phyloP scores from a whole-genome alignment of 2,888 invertebrate species.

The Drosophila setosimentum region DNA sequence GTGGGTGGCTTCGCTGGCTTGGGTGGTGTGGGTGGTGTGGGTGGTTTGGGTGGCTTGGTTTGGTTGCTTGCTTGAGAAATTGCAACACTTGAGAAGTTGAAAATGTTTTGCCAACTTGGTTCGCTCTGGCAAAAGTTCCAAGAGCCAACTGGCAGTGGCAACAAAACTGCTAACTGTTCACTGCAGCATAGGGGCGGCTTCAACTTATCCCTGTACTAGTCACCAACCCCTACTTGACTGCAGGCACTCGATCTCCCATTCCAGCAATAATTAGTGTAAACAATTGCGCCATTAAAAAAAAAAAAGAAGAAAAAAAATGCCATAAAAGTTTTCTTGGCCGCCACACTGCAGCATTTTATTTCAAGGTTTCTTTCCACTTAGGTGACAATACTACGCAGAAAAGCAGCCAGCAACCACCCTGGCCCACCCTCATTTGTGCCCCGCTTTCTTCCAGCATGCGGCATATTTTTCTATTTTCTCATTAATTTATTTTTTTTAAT shows the following conservation, averaged over 20 bases:
- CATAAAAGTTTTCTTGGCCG: conserved; percentile 52
- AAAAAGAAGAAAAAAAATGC: not conserved
- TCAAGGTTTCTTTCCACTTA: conserved; percentile 53
- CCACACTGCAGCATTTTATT: conserved; percentile 63
- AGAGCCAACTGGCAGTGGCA: conserved; percentile 40
- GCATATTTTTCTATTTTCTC: conserved; percentile 45
- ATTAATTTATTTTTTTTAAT: not conserved
- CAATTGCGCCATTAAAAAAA: conserved; percentile 66
- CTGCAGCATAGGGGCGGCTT: conserved; percentile 23
- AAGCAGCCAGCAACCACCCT: not conserved
- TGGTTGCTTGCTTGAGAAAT: conserved; percentile 58
- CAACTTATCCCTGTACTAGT: not conserved
- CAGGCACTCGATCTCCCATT: conserved; percentile 21
- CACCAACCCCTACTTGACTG: not conserved
- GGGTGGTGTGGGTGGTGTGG: conserved; percentile 9
- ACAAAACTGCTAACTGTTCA: conserved; percentile 27
- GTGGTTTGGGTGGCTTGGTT: not conserved
- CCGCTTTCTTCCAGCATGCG: conserved; percentile 30
- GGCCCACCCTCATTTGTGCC: not conserved
- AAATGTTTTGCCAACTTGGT: conserved; percentile 73
- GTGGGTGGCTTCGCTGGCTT: too few relatives aligned
- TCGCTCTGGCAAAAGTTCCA: conserved; percentile 53
- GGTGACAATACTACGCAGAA: conserved; percentile 3
- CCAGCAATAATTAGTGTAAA: conserved; percentile 75
- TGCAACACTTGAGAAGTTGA: conserved; percentile 78